A percentile compares a stretch with the other conserved stretches of the same genome.
Conservation (phyloP, 2,797 vertebrate genomes). For the Netta rufina region DNA sequence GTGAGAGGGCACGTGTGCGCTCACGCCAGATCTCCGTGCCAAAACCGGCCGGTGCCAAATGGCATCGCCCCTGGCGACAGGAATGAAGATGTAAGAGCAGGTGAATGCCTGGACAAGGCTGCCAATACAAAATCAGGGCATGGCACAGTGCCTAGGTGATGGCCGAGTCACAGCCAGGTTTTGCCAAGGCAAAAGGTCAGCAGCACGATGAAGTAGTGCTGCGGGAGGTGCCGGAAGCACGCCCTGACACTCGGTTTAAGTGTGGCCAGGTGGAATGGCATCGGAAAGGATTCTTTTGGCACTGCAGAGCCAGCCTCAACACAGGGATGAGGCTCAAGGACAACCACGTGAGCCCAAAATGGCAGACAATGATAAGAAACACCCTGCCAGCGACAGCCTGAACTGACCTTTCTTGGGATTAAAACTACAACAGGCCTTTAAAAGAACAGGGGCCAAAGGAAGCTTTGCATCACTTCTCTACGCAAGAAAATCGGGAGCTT, state of each 20-base stretch:
- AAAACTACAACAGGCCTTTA: background rate
- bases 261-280: background rate
- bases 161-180: background rate
- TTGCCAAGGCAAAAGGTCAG: conserved; percentile 1
- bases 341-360: background rate
- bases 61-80: background rate
- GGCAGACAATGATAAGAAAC: background rate
- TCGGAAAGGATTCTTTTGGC: background rate
- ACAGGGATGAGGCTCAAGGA: background rate
- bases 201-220: background rate
- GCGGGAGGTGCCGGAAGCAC: background rate
- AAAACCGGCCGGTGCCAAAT: background rate
- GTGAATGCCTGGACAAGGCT: background rate
- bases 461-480: background rate
- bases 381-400: background rate
- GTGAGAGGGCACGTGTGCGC: background rate
- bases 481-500: background rate
- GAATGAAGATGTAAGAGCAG: background rate
- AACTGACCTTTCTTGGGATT: background rate
- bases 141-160: background rate
- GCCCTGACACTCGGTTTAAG: accelerated
- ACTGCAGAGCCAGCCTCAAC: background rate
- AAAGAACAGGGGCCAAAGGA: background rate
- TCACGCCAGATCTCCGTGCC: background rate
- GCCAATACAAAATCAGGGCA: background rate